Conservation (phyloP, 2,888 invertebrate species). For the Monochamus alternatus region DNA sequence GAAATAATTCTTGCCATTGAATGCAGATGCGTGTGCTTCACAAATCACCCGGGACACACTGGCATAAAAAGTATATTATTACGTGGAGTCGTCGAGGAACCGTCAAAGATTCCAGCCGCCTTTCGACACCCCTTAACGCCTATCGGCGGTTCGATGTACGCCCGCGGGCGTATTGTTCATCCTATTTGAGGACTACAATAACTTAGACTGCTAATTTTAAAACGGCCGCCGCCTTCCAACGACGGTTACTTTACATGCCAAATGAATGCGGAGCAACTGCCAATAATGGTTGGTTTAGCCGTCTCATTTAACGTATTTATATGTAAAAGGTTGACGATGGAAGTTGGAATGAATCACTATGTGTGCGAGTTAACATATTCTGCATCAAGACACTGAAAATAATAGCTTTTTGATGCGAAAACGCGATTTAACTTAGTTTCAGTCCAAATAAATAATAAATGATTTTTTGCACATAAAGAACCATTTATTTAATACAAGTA, state of each 20-base stretch:
- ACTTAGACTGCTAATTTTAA: conserved; percentile 53
- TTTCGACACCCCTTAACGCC: conserved; percentile 66
- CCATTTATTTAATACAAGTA: no score
- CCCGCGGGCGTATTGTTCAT: conserved; percentile 65
- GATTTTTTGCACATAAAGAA: no score
- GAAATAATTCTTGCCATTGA: neutral
- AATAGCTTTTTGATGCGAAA: no score
- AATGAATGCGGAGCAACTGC: conserved; percentile 35
- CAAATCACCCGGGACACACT: conserved; percentile 23
- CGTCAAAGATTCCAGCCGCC: conserved; percentile 55
- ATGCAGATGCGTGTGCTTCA: conserved; percentile 15
- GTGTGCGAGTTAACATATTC: no score
- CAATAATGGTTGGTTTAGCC: conserved; percentile 30
- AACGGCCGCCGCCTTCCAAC: conserved; percentile 31
- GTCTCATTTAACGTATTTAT: conserved; percentile 30
- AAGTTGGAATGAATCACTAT: no score
- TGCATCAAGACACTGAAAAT: no score
- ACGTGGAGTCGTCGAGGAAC: conserved; percentile 35
- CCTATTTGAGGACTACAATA: conserved; percentile 57
- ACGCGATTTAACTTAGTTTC: no score
- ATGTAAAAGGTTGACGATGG: conserved; percentile 12
- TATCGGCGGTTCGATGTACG: conserved; percentile 63
- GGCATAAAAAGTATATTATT: conserved; percentile 38
- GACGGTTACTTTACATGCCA: conserved; percentile 46
- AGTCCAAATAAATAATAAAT: no score